Evolutionary conservation across 2,113 vertebrate species (phyloP), one percentile per base, ranked within the genome.

Genomic region (Hystrix cristata): DNA sequence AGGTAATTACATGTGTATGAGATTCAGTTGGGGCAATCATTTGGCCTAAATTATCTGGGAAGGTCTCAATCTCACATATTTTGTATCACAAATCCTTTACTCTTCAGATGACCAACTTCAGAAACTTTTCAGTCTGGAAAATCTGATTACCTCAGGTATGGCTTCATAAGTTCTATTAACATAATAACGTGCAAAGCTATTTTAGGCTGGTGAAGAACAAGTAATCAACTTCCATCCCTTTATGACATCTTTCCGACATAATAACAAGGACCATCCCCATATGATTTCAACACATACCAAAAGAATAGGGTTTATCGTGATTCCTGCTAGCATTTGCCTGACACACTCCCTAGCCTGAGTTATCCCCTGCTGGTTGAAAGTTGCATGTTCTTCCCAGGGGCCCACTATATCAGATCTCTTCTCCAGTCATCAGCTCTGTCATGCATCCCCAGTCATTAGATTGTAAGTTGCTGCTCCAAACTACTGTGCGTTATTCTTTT

Each of bases 111-210:
- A 78, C 34, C 29, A 92, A 85, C 19, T 85, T 85, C 6, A 79
- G 67, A 92, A 29, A n/a, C 18, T 87, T 83, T 90, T 87, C 67
- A 62, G 5, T 62, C 90, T 95, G 71, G 76, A 67, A 94, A 67
- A 87, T 46, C 31, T 19, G 67, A 34, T 93, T 71, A 29, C 67
- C 82, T 93, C 91, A 71, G 64, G n/a, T 86, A 31, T 19, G 25
- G 57, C 10, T 8, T 95, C 34, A 57, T 62, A 64, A 76, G 12
- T 43, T 89, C 38, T 51, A 8, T 79, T 93, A 93, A 81, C 53
- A 5, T n/a, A 74, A 91, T 78, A 53, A 23, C 64, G n/a, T 78
- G 7, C 46, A 94, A 91, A 88, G 23, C n/a, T 95, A 12, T 79
- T 84, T 86, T 81, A 60, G 46, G 59, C 82, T 81, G 27, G 29